Percentiles rank a stretch among this genome's conserved stretches.
Conservation (phyloP, 2,113 vertebrate species). For the Oreotrochilus melanogaster region DNA sequence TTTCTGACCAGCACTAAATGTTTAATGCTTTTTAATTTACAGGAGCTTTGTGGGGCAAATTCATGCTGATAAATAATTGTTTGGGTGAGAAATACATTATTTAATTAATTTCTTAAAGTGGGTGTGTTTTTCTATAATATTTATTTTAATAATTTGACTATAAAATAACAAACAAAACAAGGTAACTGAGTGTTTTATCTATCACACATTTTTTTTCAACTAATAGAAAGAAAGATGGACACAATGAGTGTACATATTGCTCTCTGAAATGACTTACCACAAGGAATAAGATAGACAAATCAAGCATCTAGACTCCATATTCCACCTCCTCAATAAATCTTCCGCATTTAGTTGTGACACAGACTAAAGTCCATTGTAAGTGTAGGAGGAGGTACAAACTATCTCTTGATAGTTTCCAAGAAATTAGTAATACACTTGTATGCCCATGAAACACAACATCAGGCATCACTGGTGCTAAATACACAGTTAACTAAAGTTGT, state of each 20-base stretch:
- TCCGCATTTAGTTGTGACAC: background rate
- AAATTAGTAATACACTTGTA: background rate
- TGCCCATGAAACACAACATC: background rate
- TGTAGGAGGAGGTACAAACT: background rate
- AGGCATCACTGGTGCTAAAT: background rate
- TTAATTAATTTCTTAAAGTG: background rate
- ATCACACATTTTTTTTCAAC: background rate
- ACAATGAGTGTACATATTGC: background rate
- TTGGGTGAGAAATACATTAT: background rate
- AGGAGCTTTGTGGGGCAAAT: background rate
- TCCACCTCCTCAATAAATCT: background rate
- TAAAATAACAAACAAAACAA: background rate
- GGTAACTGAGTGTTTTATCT: background rate
- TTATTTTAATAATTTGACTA: background rate
- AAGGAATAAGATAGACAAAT: background rate
- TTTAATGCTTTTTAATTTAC: slow-evolving; percentile 33
- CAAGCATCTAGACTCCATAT: background rate
- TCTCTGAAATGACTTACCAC: background rate
- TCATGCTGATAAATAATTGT: slow-evolving; percentile 20
- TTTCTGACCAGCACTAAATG: background rate
- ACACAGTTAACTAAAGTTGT: background rate
- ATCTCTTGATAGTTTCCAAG: background rate
- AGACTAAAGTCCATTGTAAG: background rate
- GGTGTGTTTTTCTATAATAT: background rate
- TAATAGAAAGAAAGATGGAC: background rate